phyloP scores from a whole-genome alignment of 2,888 invertebrate species.

The Agrotis exclamationis region DNA sequence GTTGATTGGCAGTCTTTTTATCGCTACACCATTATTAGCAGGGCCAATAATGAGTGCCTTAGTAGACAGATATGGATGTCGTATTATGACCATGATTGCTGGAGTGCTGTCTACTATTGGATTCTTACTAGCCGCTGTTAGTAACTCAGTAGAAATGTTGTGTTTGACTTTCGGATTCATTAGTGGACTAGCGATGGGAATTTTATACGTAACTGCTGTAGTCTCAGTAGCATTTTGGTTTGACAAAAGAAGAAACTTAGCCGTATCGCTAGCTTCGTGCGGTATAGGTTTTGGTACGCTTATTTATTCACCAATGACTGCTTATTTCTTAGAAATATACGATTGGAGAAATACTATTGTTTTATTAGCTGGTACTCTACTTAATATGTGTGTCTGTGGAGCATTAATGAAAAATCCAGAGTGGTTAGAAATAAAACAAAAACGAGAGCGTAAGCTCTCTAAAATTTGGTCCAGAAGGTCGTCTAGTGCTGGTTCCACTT shows the following conservation, averaged over 20 bases:
- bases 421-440: constrained; percentile 93
- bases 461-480: constrained; percentile 83
- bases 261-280: constrained; percentile 96
- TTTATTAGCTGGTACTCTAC: constrained; percentile 94
- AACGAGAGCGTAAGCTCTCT: constrained; percentile 85
- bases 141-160: constrained; percentile 94
- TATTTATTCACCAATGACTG: constrained; percentile 96
- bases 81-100: constrained; percentile 93
- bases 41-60: constrained; percentile 96
- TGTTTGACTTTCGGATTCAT: constrained; percentile 96
- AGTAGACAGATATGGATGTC: constrained; percentile 96
- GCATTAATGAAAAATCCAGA: constrained; percentile 97
- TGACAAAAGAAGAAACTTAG: constrained; percentile 96
- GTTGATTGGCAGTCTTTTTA: constrained; percentile 96
- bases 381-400: constrained; percentile 97
- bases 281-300: constrained; percentile 97
- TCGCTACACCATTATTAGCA: constrained; percentile 96
- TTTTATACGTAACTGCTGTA: constrained; percentile 97
- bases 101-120: constrained; percentile 94
- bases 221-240: constrained; percentile 98
- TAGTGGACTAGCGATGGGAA: constrained; percentile 95
- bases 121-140: constrained; percentile 93
- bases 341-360: constrained; percentile 96
- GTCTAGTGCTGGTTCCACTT: constrained; percentile 89
- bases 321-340: constrained; percentile 93